Evolutionary conservation across 2,797 vertebrate genomes (phyloP).

Genomic region (Euphonia xanthogaster): DNA sequence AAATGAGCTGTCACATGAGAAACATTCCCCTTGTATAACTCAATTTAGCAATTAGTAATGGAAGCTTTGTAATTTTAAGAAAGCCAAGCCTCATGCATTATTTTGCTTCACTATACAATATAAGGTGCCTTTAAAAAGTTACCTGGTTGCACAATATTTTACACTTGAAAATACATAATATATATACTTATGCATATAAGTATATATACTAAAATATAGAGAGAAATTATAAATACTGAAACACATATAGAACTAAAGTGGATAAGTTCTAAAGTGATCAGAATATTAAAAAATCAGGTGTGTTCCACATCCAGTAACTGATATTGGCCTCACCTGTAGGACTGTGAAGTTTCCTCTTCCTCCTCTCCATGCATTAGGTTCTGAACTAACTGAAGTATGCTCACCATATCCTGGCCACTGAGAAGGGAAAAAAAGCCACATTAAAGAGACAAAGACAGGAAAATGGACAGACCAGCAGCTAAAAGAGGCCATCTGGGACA

Average conservation of each 20-base stretch:
- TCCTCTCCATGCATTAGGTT: conserved; percentile 91
- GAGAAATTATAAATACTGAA: background rate
- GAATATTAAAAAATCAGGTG: background rate
- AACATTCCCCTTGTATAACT: background rate
- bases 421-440: background rate
- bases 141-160: background rate
- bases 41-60: background rate
- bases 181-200: background rate
- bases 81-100: background rate
- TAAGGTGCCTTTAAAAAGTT: background rate
- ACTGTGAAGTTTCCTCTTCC: conserved; percentile 78
- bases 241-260: background rate
- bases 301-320: background rate
- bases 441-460: background rate
- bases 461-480: background rate
- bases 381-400: conserved; percentile 91
- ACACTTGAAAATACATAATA: background rate
- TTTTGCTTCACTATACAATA: background rate
- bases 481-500: background rate
- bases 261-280: background rate
- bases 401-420: conserved; percentile 91
- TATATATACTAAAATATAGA: background rate
- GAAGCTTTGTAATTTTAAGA: background rate
- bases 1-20: background rate
- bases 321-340: conserved; percentile 75